phyloP scores from a whole-genome alignment of 2,113 vertebrate species.

The cattle (Bos taurus) region ARS-UCD2.0 NC_037343.1:38034001-38034500 shows the following conservation, averaged over 20 bases:
- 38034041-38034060: neutral
- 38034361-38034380: neutral
- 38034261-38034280: neutral
- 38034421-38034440: neutral
- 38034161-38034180: neutral
- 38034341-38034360: slow-evolving; percentile 2
- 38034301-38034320: neutral
- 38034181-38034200: neutral
- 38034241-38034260: neutral
- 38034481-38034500: neutral
- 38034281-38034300: neutral
- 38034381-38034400: neutral
- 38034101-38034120: neutral
- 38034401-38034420: neutral
- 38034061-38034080: neutral
- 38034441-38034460: neutral
- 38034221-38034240: neutral
- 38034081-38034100: neutral
- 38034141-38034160: neutral
- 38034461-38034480: neutral
- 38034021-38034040: neutral
- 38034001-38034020: neutral
- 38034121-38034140: neutral
- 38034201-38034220: neutral
- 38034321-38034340: neutral